phyloP scores from a whole-genome alignment of 2,797 vertebrate genomes.

The Mareca strepera region DNA sequence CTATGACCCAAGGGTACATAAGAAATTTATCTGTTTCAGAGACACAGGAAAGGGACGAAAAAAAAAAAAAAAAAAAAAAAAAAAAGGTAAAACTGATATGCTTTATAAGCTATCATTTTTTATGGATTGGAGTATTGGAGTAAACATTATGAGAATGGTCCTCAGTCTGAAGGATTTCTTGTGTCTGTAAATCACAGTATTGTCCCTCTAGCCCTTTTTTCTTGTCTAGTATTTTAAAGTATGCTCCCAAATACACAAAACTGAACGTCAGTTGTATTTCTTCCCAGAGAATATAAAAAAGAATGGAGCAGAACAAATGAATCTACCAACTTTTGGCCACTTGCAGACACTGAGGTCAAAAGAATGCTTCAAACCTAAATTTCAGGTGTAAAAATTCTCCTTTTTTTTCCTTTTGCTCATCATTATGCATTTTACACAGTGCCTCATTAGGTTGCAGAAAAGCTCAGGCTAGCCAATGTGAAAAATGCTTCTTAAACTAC shows the following conservation, averaged over 20 bases:
- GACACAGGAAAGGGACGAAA: background rate
- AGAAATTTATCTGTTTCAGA: background rate
- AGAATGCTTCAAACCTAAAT: background rate
- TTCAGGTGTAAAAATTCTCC: background rate
- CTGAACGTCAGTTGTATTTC: background rate
- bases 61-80: background rate
- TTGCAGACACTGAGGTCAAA: background rate
- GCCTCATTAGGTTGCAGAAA: background rate
- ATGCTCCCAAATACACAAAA: background rate
- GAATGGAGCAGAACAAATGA: background rate
- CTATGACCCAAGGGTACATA: background rate
- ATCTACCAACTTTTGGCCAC: background rate
- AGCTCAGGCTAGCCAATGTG: background rate
- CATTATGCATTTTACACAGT: background rate
- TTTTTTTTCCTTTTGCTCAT: background rate
- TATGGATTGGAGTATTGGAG: background rate
- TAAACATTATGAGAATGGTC: background rate
- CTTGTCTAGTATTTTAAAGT: background rate
- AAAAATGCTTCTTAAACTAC: background rate
- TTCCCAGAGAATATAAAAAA: background rate
- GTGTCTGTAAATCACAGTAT: background rate
- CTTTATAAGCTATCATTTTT: background rate
- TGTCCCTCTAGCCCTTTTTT: background rate
- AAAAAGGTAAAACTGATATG: background rate
- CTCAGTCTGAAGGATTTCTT: background rate